Conservation (phyloP, 1,140 invertebrate genomes). For the Magallana angulata region DNA sequence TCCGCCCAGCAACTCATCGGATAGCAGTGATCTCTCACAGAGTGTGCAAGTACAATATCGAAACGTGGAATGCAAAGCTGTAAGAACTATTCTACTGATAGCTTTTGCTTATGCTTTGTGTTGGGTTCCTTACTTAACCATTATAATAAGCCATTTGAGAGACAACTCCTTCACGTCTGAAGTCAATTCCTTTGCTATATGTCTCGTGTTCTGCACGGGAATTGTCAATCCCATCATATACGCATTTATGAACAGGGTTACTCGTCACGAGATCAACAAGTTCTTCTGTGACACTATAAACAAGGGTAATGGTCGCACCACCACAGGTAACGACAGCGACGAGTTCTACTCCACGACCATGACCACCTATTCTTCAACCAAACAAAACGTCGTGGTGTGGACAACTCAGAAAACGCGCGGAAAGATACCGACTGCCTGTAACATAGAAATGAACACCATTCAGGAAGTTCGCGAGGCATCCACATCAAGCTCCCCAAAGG, state of each 20-base stretch:
- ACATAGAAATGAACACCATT: slow-evolving; percentile 62
- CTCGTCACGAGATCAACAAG: slow-evolving; percentile 64
- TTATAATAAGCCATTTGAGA: slow-evolving; percentile 44
- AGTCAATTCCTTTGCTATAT: slow-evolving; percentile 56
- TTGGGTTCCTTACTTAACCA: slow-evolving; percentile 65
- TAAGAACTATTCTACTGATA: slow-evolving; percentile 68
- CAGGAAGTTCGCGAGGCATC: slow-evolving; percentile 52
- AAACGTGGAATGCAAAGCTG: slow-evolving; percentile 66
- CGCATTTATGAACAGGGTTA: slow-evolving; percentile 70
- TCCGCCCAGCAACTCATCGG: slow-evolving; percentile 42
- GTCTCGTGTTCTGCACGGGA: slow-evolving; percentile 61
- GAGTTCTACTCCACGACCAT: slow-evolving; percentile 65
- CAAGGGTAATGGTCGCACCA: slow-evolving; percentile 48
- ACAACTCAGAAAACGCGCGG: slow-evolving; percentile 34
- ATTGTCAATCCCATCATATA: slow-evolving; percentile 69
- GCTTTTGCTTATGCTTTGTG: slow-evolving; percentile 62
- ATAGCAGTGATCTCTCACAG: slow-evolving; percentile 39
- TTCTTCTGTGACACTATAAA: slow-evolving; percentile 59
- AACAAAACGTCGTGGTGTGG: slow-evolving; percentile 29
- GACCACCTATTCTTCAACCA: slow-evolving; percentile 55
- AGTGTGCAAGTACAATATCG: slow-evolving; percentile 37
- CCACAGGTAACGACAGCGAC: slow-evolving; percentile 55
- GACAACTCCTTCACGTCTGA: slow-evolving; percentile 33
- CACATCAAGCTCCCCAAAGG: background rate
- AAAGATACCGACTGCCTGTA: slow-evolving; percentile 14